Evolutionary conservation across 2,113 vertebrate genomes (phyloP).

Genomic region (Mola mola): DNA sequence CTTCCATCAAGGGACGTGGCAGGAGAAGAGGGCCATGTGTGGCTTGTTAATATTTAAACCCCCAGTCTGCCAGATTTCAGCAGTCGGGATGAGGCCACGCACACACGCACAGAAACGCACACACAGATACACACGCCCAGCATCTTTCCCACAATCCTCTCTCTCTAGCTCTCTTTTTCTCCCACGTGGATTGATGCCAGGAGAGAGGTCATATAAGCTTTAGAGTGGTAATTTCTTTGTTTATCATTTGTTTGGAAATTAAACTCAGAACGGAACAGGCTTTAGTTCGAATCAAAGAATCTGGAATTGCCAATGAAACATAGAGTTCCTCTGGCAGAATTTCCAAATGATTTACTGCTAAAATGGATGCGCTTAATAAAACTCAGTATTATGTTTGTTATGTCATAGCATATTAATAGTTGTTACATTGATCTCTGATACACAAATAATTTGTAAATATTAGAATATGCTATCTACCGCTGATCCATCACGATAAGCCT

Average conservation of each 20-base stretch:
- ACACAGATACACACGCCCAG: constrained; percentile 33
- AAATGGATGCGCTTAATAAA: background rate
- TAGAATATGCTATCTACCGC: constrained; percentile 59
- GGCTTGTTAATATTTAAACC: constrained; percentile 88
- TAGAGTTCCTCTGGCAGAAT: background rate
- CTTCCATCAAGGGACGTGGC: constrained; percentile 77
- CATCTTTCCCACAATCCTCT: constrained; percentile 41
- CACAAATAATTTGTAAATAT: constrained; percentile 29
- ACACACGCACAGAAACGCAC: constrained; percentile 50
- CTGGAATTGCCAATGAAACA: too few relatives aligned
- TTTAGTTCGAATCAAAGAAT: constrained; percentile 15
- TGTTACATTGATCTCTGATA: too few relatives aligned
- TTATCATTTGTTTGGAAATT: constrained; percentile 70
- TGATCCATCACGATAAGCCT: constrained; percentile 50
- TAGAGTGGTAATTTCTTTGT: constrained; percentile 70
- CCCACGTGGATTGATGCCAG: constrained; percentile 58
- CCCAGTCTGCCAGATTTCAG: constrained; percentile 80
- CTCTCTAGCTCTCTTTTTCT: constrained; percentile 25
- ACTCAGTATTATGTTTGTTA: too few relatives aligned
- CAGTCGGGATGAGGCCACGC: constrained; percentile 63
- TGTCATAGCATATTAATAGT: too few relatives aligned
- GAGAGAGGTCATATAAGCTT: constrained; percentile 69
- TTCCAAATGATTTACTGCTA: constrained; percentile 7
- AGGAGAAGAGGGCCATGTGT: constrained; percentile 84
- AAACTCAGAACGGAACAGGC: constrained; percentile 33